Base-by-base conservation (phyloP, 2,888 invertebrate genomes). In the Xylota sylvarum region DNA sequence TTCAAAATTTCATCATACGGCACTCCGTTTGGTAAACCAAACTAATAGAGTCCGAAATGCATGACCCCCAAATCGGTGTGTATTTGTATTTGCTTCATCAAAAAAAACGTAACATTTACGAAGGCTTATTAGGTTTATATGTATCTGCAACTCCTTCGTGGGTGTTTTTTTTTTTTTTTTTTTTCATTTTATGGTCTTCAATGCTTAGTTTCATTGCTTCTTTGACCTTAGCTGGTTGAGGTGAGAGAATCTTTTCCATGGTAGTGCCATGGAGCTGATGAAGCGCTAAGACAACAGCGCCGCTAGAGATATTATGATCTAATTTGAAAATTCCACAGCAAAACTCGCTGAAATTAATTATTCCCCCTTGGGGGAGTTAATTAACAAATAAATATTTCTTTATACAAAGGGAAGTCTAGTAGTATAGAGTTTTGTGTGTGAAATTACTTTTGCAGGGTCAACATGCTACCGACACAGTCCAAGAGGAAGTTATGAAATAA, bases 321-420 rank as follows among this genome's bases (percentile, higher is more conserved):
- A 72, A 56, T 79, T 79, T 72, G 32, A 56, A 69, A 69, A 55
- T n/a, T 27, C n/a, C n/a, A n/a, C n/a, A n/a, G n/a, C 4, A 12
- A 62, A 43, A 40, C 60, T n/a, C 50, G 23, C 50, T 58, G 19
- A 50, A 35, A 56, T 72, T 64, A 50, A 65, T 56, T 70, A 35
- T 27, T 37, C 43, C 40, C 30, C 43, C 52, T 55, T 17, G n/a
- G 62, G 48, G 69, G 62, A 52, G 69, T 37, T 69, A 50, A 69
- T 69, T 69, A 62, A 69, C 46, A 72, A 23, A 23, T 2, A 23
- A 2, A 56, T 30, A 17, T 37, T 67, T 67, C 67, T 37, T 30
- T 72, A 48, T 50, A 50, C 65, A 30, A 48, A 48, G 14, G 69
- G 60, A 40, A 40, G 40, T 10, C 48, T 30, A 12, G 19, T 32